Percentiles rank a stretch among this genome's conserved stretches.
These are phyloP conservation scores for Laothoe populi DNA, from an alignment of 2,888 invertebrate species.

Conservation along the genomic window DNA sequence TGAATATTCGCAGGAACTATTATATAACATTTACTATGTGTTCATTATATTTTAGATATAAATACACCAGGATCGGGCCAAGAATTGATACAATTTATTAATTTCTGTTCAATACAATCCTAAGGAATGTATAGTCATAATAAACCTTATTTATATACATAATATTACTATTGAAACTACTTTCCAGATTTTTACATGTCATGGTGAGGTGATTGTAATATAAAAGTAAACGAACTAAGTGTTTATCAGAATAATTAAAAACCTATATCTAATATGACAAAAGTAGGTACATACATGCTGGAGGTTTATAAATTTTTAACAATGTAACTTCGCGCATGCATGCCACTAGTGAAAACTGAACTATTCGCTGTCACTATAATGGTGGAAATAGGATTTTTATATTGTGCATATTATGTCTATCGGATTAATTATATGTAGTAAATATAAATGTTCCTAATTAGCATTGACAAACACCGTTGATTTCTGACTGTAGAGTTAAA, in stretches of 20 bases:
- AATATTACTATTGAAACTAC: slow-evolving; percentile 1
- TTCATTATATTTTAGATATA: slow-evolving; percentile 11
- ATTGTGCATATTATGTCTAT: slow-evolving; percentile 36
- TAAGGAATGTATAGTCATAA: neutral
- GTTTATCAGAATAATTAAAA: slow-evolving; percentile 16
- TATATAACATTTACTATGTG: neutral
- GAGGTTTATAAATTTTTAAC: slow-evolving; percentile 37
- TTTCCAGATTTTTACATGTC: neutral
- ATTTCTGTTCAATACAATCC: neutral
- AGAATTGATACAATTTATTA: neutral
- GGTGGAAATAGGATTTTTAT: slow-evolving; percentile 44
- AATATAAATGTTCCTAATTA: slow-evolving; percentile 28
- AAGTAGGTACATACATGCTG: slow-evolving; percentile 50
- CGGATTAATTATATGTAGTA: slow-evolving; percentile 15
- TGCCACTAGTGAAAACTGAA: slow-evolving; percentile 50
- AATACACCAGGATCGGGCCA: neutral
- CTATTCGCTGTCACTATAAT: slow-evolving; percentile 38
- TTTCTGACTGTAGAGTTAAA: slow-evolving; percentile 14
- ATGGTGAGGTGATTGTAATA: slow-evolving; percentile 6
- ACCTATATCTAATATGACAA: slow-evolving; percentile 37
- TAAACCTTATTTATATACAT: slow-evolving; percentile 4
- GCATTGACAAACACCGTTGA: slow-evolving; percentile 29
- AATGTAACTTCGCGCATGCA: slow-evolving; percentile 54
- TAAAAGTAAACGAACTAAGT: slow-evolving; percentile 4
- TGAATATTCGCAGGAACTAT: slow-evolving; percentile 27